Conservation (phyloP, 2,888 invertebrate genomes). For the Mactromeris polynyma region DNA sequence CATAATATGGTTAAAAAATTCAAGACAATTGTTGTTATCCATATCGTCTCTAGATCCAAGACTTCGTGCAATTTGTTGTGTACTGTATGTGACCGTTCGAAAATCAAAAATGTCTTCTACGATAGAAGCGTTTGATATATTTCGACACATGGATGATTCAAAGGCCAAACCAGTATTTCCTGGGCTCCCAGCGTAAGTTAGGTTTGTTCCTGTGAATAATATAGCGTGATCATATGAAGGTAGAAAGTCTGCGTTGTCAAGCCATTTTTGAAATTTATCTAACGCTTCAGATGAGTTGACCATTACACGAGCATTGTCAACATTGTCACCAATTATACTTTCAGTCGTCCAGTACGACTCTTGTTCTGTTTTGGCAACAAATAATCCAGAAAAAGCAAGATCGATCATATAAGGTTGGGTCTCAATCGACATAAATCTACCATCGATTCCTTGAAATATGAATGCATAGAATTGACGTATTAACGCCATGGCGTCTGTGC, state of each 20-base stretch:
- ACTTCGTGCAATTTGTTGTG: conserved; percentile 61
- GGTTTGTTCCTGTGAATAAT: conserved; percentile 64
- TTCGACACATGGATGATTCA: conserved; percentile 65
- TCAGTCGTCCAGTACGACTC: conserved; percentile 65
- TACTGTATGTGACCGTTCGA: conserved; percentile 59
- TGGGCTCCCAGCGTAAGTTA: conserved; percentile 62
- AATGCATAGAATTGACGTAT: conserved; percentile 62
- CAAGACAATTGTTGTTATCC: conserved; percentile 70
- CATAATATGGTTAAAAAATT: conserved; percentile 69
- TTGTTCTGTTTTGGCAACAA: conserved; percentile 55
- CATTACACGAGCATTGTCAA: conserved; percentile 50
- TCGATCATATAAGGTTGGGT: conserved; percentile 49
- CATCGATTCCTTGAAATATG: conserved; percentile 58
- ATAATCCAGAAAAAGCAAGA: conserved; percentile 57
- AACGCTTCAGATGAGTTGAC: conserved; percentile 68
- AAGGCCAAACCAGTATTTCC: conserved; percentile 68
- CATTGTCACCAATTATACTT: conserved; percentile 48
- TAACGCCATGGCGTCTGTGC: conserved; percentile 13
- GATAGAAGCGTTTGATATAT: conserved; percentile 67
- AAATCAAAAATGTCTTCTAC: conserved; percentile 66
- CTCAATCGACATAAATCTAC: conserved; percentile 44
- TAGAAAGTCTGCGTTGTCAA: conserved; percentile 49
- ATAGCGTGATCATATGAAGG: conserved; percentile 65
- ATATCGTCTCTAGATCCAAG: conserved; percentile 67
- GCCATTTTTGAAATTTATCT: conserved; percentile 67